Base-by-base conservation (phyloP, 2,888 invertebrate species). In the Heliconius charithonia region DNA sequence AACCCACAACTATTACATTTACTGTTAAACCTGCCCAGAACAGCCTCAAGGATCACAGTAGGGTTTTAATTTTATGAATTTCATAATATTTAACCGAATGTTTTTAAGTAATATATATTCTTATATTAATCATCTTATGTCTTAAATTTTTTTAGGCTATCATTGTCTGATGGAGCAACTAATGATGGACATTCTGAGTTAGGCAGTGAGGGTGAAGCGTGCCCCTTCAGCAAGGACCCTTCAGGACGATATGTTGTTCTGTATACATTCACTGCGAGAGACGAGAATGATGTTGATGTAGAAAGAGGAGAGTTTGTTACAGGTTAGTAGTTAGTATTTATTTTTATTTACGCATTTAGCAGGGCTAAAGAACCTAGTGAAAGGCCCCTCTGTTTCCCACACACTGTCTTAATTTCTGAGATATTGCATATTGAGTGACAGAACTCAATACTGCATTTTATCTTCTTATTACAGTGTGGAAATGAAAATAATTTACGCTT, bases 301-400 rank as follows among this genome's bases (percentile, higher is more conserved):
- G 98, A 98, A 86, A 95, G 98, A 72, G 99, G 99, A 0, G 99
- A 99, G 89, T 98, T 99, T 93, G 98, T 99, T n/a, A 98, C 98
- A 79, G 96, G 96, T 96, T 85, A 84, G 25, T 37, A n/a, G n/a
- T n/a, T n/a, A n/a, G n/a, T 37, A 37, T 22, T 32, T 37, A 37
- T n/a, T 32, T 37, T 37, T 37, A 59, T 59, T 59, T 22, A 56
- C 0, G 9, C 56, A 56, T 56, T 2, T 22, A 56, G 56, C 0
- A 45, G 45, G 37, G 9, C 1, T 9, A 37, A 1, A 1, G 1
- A 37, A 37, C 9, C 37, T 37, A 9, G 37, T 37, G 10, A 10
- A 37, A 37, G 10, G 2, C 2, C 10, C 10, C 37, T 37, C 37
- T 2, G 37, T 37, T 37, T 2, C 10, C 37, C 37, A 37, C 37